Base-by-base conservation (phyloP, 2,888 invertebrate species). In the Ceratothoa steindachneri region DNA sequence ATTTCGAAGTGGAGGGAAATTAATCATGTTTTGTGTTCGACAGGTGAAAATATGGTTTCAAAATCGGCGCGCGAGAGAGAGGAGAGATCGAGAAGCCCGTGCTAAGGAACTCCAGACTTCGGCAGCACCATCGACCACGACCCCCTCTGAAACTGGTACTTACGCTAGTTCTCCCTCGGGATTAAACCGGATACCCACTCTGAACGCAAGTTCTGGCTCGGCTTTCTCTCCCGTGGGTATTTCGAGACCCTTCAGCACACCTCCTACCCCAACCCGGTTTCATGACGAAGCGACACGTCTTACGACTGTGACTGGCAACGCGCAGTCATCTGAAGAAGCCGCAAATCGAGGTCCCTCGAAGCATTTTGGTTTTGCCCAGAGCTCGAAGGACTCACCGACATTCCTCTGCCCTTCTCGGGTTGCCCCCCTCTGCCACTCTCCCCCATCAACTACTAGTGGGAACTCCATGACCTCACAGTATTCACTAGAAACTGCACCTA, bases 31-130 rank as follows among this genome's bases (percentile, higher is more conserved):
- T 41, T 9, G 15, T 27, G 24, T 31, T 24, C 31, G 29, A n/a
- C 73, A 80, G 80, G 80, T 80, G 1, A 80, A 80, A 55, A 80
- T 80, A 30, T 80, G 80, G 80, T 80, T 80, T 68, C 80, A 80
- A 60, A 80, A 80, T 70, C 75, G 80, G 0, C 72, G 80, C 1
- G 80, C 80, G 0, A 71, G 80, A 3, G 80, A 80, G 29, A 51
- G 80, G 24, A 41, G 80, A 7, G 80, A 80, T 55, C 71, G 73
- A 12, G 80, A 80, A 60, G 73, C 75, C 1, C 28, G 75, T 5
- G 67, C 71, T 19, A 74, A 75, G 67, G 75, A 71, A 7, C 69
- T 69, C 30, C 67, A 52, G 7, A 71, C 71, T 2, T 51, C 67
- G 1, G 12, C 69, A 15, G 22, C 67, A 0, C 60, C 73, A 19